A percentile compares a stretch with the other conserved stretches of the same genome.
These are phyloP conservation scores for Coturnix japonica DNA, from an alignment of 2,113 vertebrate species.

Conservation along the genomic window DNA sequence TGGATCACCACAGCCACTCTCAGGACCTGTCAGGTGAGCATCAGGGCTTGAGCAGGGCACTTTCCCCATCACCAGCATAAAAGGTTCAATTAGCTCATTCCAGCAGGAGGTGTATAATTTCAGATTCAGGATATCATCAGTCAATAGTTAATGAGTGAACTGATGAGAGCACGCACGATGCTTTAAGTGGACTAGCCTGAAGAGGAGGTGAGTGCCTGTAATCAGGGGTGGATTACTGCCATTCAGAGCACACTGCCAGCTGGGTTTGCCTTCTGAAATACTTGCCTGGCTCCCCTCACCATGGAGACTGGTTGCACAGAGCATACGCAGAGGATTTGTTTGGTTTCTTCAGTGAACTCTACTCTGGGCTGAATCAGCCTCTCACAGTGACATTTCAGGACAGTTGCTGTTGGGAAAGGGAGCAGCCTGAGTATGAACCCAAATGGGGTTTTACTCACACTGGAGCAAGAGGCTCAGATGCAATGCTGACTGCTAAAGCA, in stretches of 20 bases:
- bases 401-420: not conserved
- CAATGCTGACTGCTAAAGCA: not conserved
- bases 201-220: constrained; percentile 65
- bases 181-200: constrained; percentile 63
- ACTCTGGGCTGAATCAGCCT: not conserved
- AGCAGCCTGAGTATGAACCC: not conserved
- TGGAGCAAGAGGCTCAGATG: not conserved
- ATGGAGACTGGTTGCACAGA: not conserved
- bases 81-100: constrained; percentile 67
- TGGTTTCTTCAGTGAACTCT: constrained; percentile 15
- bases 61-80: constrained; percentile 44
- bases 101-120: constrained; percentile 65
- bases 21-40: not conserved
- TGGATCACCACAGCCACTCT: rapidly evolving
- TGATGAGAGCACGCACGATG: constrained; percentile 58
- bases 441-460: not conserved
- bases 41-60: not conserved
- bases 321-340: not conserved
- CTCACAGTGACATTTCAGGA: not conserved
- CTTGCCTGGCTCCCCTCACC: constrained; percentile 43
- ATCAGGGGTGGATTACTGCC: constrained; percentile 68
- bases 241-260: constrained; percentile 58
- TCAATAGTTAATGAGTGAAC: constrained; percentile 68
- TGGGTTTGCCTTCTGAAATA: constrained; percentile 55
- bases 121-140: constrained; percentile 73